A percentile compares a stretch with the other conserved stretches of the same genome.
Conservation (phyloP, 2,797 vertebrate species). For the Orientallactaga sibirica region DNA sequence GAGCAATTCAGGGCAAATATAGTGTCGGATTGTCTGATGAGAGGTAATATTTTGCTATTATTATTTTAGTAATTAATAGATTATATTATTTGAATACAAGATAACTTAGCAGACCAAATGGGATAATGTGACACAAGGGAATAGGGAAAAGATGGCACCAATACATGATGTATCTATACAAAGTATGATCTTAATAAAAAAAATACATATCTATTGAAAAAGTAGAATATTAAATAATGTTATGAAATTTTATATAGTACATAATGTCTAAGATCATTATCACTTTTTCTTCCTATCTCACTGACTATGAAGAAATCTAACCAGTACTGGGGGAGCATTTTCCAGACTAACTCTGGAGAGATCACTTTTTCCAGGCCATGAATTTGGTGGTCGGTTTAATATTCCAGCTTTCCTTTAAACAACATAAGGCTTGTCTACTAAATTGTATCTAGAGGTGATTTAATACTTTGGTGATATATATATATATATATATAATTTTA, state of each 20-base stretch:
- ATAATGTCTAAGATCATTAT: background rate
- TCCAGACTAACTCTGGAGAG: background rate
- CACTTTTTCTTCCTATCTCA: background rate
- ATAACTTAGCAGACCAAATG: slow-evolving; percentile 66
- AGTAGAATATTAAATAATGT: background rate
- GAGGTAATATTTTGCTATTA: slow-evolving; percentile 60
- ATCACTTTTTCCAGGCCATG: accelerated
- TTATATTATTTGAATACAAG: slow-evolving; percentile 67
- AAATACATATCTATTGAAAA: background rate
- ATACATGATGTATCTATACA: too few relatives aligned
- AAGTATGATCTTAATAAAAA: background rate
- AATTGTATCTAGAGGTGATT: background rate
- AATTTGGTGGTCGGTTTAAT: background rate
- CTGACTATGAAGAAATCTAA: background rate
- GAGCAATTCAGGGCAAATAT: slow-evolving; percentile 81
- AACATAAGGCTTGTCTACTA: background rate
- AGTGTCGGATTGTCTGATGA: slow-evolving; percentile 54
- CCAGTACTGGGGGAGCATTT: background rate
- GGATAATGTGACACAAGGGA: background rate
- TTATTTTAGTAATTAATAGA: slow-evolving; percentile 61
- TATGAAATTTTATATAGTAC: background rate
- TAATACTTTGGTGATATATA: slow-evolving; percentile 12
- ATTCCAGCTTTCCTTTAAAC: background rate
- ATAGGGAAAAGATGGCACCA: too few relatives aligned
- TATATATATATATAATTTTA: too few relatives aligned